These are phyloP conservation scores for Andrena minutula DNA, from an alignment of 2,888 invertebrate genomes.

Conservation along the genomic window DNA sequence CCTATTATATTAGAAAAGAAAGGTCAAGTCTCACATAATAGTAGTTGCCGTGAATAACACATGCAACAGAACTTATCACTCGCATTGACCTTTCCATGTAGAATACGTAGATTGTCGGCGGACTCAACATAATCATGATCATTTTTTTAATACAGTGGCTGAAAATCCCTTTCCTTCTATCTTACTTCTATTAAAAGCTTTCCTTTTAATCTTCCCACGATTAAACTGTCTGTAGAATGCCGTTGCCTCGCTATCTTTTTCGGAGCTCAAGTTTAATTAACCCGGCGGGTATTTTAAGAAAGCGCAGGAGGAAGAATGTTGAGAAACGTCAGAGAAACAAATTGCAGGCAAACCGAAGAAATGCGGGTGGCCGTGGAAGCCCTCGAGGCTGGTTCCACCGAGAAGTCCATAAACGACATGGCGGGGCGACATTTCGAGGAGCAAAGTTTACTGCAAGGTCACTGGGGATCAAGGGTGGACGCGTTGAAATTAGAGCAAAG, in stretches of 20 bases:
- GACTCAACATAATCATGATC: constrained; percentile 28
- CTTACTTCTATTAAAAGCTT: constrained; percentile 1
- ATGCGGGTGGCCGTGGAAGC: constrained; percentile 94
- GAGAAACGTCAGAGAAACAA: constrained; percentile 10
- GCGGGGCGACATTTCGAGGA: constrained; percentile 93
- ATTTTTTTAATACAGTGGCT: constrained; percentile 30
- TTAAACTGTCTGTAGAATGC: background rate
- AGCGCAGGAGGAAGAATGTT: background rate
- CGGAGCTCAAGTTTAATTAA: constrained; percentile 10
- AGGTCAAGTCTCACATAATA: constrained; percentile 33
- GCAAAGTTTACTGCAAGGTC: constrained; percentile 93
- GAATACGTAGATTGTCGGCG: constrained; percentile 45
- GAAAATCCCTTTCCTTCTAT: background rate
- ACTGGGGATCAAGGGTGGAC: constrained; percentile 94
- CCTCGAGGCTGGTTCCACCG: constrained; percentile 91
- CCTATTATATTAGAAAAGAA: constrained; percentile 24
- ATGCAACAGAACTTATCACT: constrained; percentile 46
- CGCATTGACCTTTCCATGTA: constrained; percentile 54
- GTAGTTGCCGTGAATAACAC: constrained; percentile 24
- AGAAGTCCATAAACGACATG: constrained; percentile 94
- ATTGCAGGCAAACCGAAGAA: constrained; percentile 92
- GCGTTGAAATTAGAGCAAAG: constrained; percentile 94
- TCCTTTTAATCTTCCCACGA: constrained; percentile 1
- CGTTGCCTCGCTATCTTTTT: constrained; percentile 15
- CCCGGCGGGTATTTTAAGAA: constrained; percentile 24